Conservation (phyloP, 1,140 invertebrate species). For the Micrasema longulum region DNA sequence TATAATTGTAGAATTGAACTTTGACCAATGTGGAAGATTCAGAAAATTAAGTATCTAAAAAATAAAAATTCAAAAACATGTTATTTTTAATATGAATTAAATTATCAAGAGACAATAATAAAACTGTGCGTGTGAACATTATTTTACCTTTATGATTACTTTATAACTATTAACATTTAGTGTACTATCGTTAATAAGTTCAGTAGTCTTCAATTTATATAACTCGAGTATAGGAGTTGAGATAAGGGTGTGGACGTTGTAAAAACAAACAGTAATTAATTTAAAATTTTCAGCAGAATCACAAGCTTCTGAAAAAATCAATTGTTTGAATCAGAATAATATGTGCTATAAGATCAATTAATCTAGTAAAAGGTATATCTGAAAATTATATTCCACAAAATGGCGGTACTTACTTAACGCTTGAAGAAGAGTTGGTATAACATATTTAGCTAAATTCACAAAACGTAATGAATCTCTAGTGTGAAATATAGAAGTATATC, state of each 20-base stretch:
- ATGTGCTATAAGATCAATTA: too few species aligned
- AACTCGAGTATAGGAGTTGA: slow-evolving; percentile 3
- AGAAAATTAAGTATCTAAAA: slow-evolving; percentile 34
- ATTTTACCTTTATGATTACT: slow-evolving; percentile 4
- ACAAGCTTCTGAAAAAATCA: slow-evolving; percentile 35
- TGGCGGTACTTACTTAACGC: slow-evolving; percentile 15
- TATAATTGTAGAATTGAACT: slow-evolving; percentile 13
- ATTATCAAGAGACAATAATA: too few species aligned
- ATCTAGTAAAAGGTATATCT: too few species aligned
- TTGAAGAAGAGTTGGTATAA: slow-evolving; percentile 11
- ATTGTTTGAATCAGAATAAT: not conserved
- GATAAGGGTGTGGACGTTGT: slow-evolving; percentile 34
- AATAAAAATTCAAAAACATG: too few species aligned
- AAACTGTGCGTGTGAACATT: too few species aligned
- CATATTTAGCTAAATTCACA: slow-evolving; percentile 4
- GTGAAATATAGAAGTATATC: slow-evolving; percentile 20
- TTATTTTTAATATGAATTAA: too few species aligned
- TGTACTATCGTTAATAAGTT: slow-evolving; percentile 29
- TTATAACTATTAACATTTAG: not conserved
- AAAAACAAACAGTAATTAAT: slow-evolving; percentile 35
- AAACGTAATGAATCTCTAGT: slow-evolving; percentile 24
- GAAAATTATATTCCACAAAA: not conserved
- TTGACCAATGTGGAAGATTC: slow-evolving; percentile 42
- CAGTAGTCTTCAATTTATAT: slow-evolving; percentile 37
- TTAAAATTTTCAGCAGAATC: slow-evolving; percentile 36